Evolutionary conservation across 2,797 vertebrate species (phyloP), one percentile per base, ranked within the genome.

Genomic region (Gorsachius magnificus): DNA sequence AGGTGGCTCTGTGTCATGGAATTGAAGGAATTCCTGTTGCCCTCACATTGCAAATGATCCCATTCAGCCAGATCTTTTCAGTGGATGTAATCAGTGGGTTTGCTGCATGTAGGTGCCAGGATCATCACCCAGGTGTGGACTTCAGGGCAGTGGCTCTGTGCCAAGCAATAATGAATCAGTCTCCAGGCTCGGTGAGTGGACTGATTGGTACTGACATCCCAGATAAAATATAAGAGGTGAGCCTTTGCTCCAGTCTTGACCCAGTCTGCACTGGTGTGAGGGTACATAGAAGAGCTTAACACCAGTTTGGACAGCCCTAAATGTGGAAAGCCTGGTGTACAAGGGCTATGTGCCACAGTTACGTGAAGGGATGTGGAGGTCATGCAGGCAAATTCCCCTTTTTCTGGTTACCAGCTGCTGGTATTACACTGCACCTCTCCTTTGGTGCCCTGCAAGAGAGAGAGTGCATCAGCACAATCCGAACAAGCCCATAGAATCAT

Each of bases 331-430:
- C 4, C 45, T 46, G 31, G 20, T n/a, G 14, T 48, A 36, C 10
- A 29, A 36, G 18, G 29, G 17, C 50, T 63, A 2, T 0, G 0
- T 76, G 26, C 16, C 13, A 16, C 3, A 0, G 24, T 17, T 46
- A 14, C 12, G 31, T 54, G 58, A 79, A 83, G 46, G 28, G 21
- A 43, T 31, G 24, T 36, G 64, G 38, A 77, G 56, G 41, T 68
- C 43, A 25, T n/a, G 36, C 19, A 35, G 17, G 2, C 76, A 29
- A 82, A 43, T 72, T 87, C 33, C 24, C 3, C 13, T 20, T 58
- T 78, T 86, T 31, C 66, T 88, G 25, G 9, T 79, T 38, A 64
- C 25, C 12, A 58, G 43, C 19, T 64, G 21, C 25, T n/a, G 15
- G 13, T 60, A 28, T 64, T 28, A 35, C 31, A 26, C 13, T 38